phyloP scores from a whole-genome alignment of 2,113 vertebrate species.

The Meles meles region DNA sequence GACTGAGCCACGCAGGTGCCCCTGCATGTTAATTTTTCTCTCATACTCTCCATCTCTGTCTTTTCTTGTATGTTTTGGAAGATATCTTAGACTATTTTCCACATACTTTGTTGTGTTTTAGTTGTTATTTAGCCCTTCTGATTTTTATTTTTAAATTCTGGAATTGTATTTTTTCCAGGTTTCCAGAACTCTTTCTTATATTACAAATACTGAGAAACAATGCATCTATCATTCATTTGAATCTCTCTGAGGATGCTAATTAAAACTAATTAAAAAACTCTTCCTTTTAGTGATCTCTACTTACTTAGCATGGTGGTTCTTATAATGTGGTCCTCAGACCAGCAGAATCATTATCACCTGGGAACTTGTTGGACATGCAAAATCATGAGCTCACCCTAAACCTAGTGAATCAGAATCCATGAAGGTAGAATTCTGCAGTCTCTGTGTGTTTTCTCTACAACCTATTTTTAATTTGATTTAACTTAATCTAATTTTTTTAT shows the following conservation, averaged over 20 bases:
- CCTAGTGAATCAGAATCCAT: not conserved
- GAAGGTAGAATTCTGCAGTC: not conserved
- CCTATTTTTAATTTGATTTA: not conserved
- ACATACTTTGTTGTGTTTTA: not conserved
- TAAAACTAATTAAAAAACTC: not conserved
- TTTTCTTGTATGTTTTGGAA: constrained; percentile 26
- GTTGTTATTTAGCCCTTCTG: constrained; percentile 16
- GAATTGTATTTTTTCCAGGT: constrained; percentile 25
- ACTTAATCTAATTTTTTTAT: not conserved
- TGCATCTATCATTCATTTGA: not conserved
- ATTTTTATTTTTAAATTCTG: not conserved
- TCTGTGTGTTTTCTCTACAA: not conserved
- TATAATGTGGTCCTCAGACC: not conserved
- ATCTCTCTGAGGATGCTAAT: not conserved
- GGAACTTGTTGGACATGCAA: not conserved
- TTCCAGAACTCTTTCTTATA: constrained; percentile 14
- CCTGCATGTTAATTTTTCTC: not conserved
- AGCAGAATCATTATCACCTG: not conserved
- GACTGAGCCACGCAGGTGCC: too few relatives aligned
- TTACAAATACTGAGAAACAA: not conserved
- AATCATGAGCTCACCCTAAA: not conserved
- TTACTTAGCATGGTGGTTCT: not conserved
- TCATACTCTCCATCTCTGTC: not conserved
- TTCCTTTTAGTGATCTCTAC: not conserved
- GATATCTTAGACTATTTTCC: not conserved